These are phyloP conservation scores for Tenualosa ilisha DNA, from an alignment of 2,797 vertebrate species.

Conservation along the genomic window DNA sequence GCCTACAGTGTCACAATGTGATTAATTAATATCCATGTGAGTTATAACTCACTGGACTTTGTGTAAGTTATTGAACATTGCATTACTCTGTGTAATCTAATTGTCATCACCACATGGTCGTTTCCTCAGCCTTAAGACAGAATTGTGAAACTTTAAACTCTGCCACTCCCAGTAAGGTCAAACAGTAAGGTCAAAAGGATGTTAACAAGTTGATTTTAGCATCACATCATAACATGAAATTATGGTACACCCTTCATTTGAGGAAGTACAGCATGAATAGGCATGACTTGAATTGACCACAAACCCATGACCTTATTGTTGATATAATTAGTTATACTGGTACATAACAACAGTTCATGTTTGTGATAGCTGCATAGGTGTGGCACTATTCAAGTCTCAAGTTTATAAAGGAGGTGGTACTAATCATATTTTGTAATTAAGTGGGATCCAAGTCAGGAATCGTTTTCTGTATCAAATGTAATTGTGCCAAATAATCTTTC, in stretches of 20 bases:
- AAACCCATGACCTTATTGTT: background rate
- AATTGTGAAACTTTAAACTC: background rate
- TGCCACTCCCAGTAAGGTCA: too few relatives aligned
- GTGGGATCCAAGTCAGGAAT: background rate
- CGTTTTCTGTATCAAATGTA: background rate
- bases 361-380: background rate
- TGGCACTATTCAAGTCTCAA: background rate
- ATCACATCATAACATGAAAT: background rate
- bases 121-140: background rate
- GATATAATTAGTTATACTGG: background rate
- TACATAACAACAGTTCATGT: background rate
- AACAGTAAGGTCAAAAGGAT: background rate
- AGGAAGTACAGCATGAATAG: background rate
- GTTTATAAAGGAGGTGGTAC: background rate
- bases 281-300: background rate
- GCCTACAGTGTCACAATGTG: background rate
- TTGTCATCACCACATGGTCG: background rate
- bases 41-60: background rate
- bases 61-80: background rate
- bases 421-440: background rate
- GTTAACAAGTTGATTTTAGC: background rate
- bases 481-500: background rate
- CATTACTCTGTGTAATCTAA: background rate
- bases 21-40: background rate
- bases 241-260: background rate